phyloP scores from a whole-genome alignment of 2,113 vertebrate species.

The Passer montanus region DNA sequence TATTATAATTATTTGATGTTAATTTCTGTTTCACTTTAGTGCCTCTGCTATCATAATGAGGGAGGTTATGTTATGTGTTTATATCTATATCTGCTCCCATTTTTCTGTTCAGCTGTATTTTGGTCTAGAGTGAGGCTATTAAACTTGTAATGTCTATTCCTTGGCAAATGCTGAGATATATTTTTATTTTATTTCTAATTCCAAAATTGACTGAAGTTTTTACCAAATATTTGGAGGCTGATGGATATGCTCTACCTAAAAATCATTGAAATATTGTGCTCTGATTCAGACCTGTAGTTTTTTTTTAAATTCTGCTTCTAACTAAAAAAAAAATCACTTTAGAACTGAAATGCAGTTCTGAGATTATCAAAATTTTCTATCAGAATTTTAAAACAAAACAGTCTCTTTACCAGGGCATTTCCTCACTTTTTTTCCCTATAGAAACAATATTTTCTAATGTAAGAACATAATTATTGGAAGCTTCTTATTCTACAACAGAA shows the following conservation, averaged over 20 bases:
- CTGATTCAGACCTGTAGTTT: not conserved
- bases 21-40: not conserved
- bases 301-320: not conserved
- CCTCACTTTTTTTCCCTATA: too few species aligned
- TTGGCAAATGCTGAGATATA: not conserved
- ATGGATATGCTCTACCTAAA: not conserved
- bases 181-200: not conserved
- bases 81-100: not conserved
- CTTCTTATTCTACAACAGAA: not conserved
- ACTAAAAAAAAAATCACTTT: not conserved
- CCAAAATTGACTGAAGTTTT: not conserved
- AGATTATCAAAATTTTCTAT: not conserved
- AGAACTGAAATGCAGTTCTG: not conserved
- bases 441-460: not conserved
- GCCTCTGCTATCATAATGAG: not conserved
- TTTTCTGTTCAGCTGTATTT: not conserved
- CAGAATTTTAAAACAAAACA: not conserved
- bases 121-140: not conserved
- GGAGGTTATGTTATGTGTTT: not conserved
- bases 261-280: not conserved
- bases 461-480: not conserved
- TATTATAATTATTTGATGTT: not conserved
- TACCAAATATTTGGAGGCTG: not conserved
- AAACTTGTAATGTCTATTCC: not conserved
- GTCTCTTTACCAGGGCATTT: not conserved